Percentiles rank a stretch among this genome's conserved stretches.
These are phyloP conservation scores for Oreochromis tanganicae DNA, from an alignment of 2,113 vertebrate genomes.

Conservation along the genomic window DNA sequence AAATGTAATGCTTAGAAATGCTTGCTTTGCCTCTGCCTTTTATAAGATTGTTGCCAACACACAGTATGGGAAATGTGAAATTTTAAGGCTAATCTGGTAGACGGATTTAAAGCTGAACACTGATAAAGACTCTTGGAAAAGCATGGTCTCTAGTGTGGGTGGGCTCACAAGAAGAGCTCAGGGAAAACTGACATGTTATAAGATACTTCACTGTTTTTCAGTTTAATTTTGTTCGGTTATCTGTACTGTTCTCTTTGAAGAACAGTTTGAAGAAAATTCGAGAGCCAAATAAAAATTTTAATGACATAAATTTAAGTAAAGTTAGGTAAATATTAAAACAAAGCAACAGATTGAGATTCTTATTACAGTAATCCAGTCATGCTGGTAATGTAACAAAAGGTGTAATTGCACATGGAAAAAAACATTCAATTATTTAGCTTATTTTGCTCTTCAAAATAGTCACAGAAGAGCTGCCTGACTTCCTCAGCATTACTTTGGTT, in stretches of 20 bases:
- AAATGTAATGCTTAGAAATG: background rate
- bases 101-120: background rate
- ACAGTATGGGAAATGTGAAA: background rate
- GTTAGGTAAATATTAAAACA: background rate
- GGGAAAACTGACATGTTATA: background rate
- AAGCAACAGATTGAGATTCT: background rate
- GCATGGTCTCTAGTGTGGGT: background rate
- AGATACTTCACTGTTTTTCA: background rate
- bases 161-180: background rate
- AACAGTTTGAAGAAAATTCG: background rate
- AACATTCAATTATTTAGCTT: background rate
- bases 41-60: background rate
- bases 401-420: background rate
- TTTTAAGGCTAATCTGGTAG: background rate
- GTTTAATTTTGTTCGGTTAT: background rate
- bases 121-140: background rate
- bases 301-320: background rate
- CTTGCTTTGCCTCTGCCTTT: background rate
- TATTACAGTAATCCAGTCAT: background rate
- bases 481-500: slow-evolving; percentile 70
- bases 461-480: slow-evolving; percentile 73
- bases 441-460: slow-evolving; percentile 75
- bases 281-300: background rate
- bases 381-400: background rate
- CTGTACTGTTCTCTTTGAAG: background rate